Evolutionary conservation across 2,797 vertebrate species (phyloP).

Genomic region (Acipenser oxyrinchus): DNA sequence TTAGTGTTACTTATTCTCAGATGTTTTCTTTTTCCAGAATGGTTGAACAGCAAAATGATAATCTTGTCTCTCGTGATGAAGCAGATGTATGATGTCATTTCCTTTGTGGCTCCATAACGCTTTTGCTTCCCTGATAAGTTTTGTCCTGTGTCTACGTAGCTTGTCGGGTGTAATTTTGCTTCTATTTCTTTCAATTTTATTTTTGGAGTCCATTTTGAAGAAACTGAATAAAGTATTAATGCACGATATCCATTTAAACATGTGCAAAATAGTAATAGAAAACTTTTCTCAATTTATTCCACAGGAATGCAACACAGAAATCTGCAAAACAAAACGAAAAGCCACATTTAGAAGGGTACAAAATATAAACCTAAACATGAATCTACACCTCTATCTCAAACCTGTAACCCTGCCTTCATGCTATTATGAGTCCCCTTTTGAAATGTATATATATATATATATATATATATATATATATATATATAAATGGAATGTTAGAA

Average conservation of each 20-base stretch:
- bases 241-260: conserved; percentile 66
- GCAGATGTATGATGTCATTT: conserved; percentile 25
- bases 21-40: conserved; percentile 9
- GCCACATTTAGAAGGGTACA: too few species aligned
- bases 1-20: conserved; percentile 13
- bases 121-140: conserved; percentile 32
- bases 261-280: conserved; percentile 72
- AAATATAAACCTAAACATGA: too few species aligned
- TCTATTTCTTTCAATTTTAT: conserved; percentile 36
- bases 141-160: conserved; percentile 31
- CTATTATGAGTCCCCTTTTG: too few species aligned
- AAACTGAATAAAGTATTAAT: conserved; percentile 63
- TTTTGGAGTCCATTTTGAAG: conserved; percentile 40
- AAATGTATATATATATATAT: too few species aligned
- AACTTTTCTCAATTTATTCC: conserved; percentile 42
- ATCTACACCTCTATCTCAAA: too few species aligned
- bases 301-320: conserved; percentile 45
- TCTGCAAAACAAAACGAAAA: conserved; percentile 36
- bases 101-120: conserved; percentile 28
- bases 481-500: too few species aligned
- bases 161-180: conserved; percentile 21
- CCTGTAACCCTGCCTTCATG: too few species aligned
- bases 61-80: conserved; percentile 26
- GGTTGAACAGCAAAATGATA: conserved; percentile 11
- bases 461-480: too few species aligned